Conservation (phyloP, 2,797 vertebrate genomes). For the Melanogrammus aeglefinus region DNA sequence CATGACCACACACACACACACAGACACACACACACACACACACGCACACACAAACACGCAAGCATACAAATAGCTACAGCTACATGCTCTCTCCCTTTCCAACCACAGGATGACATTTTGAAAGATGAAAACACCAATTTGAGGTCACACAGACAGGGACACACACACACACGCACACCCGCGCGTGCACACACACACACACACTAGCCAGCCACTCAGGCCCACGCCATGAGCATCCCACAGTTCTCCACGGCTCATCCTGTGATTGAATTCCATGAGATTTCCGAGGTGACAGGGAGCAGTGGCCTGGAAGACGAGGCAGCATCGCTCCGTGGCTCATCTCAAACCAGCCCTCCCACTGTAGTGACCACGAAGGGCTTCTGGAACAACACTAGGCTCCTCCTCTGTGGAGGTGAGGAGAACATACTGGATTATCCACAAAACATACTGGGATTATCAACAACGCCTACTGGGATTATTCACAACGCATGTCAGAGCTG, state of each 20-base stretch:
- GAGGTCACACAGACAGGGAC: conserved; percentile 23
- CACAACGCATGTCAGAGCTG: too few species aligned
- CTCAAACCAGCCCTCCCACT: background rate
- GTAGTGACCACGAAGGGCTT: background rate
- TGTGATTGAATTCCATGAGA: conserved; percentile 19
- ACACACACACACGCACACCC: conserved; percentile 10
- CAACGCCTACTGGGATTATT: too few species aligned
- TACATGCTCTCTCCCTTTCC: conserved; percentile 21
- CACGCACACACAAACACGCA: background rate
- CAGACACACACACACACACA: conserved; percentile 11
- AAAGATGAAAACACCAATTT: conserved; percentile 46
- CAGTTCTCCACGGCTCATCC: conserved; percentile 1
- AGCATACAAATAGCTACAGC: conserved; percentile 27
- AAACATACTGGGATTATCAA: too few species aligned
- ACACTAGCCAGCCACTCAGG: background rate
- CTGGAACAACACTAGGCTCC: background rate
- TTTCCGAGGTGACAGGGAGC: conserved; percentile 4
- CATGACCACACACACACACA: conserved; percentile 14
- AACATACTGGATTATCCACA: background rate
- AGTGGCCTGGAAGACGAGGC: conserved; percentile 2
- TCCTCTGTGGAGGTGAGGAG: background rate
- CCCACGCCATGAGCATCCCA: too few species aligned
- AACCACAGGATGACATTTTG: conserved; percentile 41
- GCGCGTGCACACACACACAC: conserved; percentile 7
- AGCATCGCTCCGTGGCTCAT: background rate